Conservation (phyloP, 2,113 vertebrate genomes). For the Sciurus niger region DNA sequence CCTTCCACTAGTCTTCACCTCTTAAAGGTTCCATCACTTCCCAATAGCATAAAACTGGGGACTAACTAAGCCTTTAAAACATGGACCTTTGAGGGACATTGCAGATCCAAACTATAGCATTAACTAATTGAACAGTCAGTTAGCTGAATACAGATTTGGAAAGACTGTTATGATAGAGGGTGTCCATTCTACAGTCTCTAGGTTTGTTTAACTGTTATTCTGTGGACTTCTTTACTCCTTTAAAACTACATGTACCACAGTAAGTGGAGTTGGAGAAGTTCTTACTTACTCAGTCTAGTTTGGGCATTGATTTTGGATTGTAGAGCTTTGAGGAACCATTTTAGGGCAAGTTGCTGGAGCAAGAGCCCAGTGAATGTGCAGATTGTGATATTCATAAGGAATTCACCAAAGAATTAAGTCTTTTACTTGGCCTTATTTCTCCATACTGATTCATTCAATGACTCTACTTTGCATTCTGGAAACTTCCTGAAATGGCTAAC, state of each 20-base stretch:
- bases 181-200: slow-evolving; percentile 1
- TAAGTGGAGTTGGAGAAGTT: background rate
- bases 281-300: background rate
- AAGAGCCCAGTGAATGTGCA: slow-evolving; percentile 1
- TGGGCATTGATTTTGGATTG: slow-evolving; percentile 45
- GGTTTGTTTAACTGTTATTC: slow-evolving; percentile 49
- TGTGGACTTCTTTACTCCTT: slow-evolving; percentile 10
- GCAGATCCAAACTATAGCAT: background rate
- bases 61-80: background rate
- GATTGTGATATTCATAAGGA: slow-evolving; percentile 29
- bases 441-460: slow-evolving; percentile 45
- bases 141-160: slow-evolving; percentile 49
- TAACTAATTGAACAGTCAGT: background rate
- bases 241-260: background rate
- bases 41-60: background rate
- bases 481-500: background rate
- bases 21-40: background rate
- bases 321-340: slow-evolving; percentile 39
- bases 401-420: background rate
- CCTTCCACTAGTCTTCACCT: background rate
- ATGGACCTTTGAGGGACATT: background rate
- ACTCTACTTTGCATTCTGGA: slow-evolving; percentile 48
- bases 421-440: slow-evolving; percentile 53
- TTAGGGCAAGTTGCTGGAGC: slow-evolving; percentile 28
- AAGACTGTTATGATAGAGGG: background rate